Evolutionary conservation across 2,888 invertebrate species (phyloP).

Genomic region (Epinotia nisella): DNA sequence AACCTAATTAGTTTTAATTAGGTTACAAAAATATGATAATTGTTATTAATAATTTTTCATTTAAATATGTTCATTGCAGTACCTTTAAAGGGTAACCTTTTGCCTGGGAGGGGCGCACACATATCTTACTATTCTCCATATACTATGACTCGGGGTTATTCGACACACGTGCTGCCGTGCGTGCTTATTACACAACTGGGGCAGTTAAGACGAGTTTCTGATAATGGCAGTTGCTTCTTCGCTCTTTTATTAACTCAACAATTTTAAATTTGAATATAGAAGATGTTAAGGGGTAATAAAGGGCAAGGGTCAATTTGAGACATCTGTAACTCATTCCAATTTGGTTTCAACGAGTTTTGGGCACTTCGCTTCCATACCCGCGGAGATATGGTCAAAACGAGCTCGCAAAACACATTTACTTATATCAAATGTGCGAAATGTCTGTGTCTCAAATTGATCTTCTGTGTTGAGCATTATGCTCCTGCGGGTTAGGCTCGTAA

Average conservation of each 20-base stretch:
- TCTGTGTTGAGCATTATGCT: neutral
- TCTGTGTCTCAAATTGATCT: neutral
- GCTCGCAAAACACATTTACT: no score
- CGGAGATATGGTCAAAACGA: no score
- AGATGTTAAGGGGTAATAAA: neutral
- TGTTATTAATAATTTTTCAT: no score
- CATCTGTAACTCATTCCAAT: neutral
- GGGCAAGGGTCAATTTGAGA: neutral
- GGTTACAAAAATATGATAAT: no score
- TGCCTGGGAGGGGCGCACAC: neutral
- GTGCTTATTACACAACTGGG: conserved; percentile 51
- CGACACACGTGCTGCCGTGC: conserved; percentile 52
- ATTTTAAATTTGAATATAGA: conserved; percentile 3
- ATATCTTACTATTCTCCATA: conserved; percentile 1
- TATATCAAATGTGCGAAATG: neutral
- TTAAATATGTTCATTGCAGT: no score
- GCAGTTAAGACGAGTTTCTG: conserved; percentile 43
- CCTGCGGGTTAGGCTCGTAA: no score
- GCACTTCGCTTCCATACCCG: neutral
- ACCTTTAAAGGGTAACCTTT: neutral
- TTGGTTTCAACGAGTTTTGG: neutral
- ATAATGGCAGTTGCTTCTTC: conserved; percentile 40
- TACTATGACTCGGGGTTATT: conserved; percentile 48
- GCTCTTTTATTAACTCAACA: conserved; percentile 30
- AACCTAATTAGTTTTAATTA: no score